Percentiles rank a stretch among this genome's conserved stretches.
phyloP scores from a whole-genome alignment of 2,888 invertebrate species.

The Piscicola geometra region DNA sequence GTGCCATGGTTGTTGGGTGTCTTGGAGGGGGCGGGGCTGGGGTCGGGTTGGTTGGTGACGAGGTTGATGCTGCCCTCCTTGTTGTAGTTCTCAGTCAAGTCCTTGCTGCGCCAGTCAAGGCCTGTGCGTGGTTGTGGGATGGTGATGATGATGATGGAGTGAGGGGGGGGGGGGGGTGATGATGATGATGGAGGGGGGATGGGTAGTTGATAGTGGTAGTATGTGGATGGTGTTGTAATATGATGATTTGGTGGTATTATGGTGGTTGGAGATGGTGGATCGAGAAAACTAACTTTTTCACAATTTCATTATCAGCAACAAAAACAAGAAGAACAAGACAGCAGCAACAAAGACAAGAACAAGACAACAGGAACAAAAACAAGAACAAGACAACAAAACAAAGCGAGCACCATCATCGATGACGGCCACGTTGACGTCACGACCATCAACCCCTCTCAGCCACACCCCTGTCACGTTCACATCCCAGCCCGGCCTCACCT shows the following conservation, averaged over 20 bases:
- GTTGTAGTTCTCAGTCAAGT: constrained; percentile 51
- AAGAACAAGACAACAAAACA: too few relatives aligned
- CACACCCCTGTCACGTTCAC: constrained; percentile 54
- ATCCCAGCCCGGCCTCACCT: constrained; percentile 46
- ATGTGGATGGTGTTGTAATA: not conserved
- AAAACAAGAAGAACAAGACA: too few relatives aligned
- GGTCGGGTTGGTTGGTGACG: constrained; percentile 52
- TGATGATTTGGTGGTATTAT: too few relatives aligned
- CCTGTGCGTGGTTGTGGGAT: constrained; percentile 44
- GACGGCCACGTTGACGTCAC: constrained; percentile 51
- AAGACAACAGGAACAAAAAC: too few relatives aligned
- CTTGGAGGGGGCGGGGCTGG: constrained; percentile 47
- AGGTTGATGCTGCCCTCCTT: constrained; percentile 53
- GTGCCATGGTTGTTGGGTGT: constrained; percentile 55
- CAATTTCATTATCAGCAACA: too few relatives aligned
- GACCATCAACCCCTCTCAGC: constrained; percentile 49
- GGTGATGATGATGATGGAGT: too few relatives aligned
- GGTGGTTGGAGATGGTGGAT: too few relatives aligned
- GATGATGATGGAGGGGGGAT: not conserved
- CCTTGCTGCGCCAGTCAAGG: constrained; percentile 53
- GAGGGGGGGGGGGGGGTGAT: not conserved
- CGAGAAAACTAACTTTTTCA: too few relatives aligned
- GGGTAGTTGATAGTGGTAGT: not conserved
- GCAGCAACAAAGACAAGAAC: too few relatives aligned
- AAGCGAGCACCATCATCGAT: constrained; percentile 55